phyloP scores from a whole-genome alignment of 30 jellyfish, hydroid and myxozoan species.

The Aurelia aurita complex sp. Pacific region DNA sequence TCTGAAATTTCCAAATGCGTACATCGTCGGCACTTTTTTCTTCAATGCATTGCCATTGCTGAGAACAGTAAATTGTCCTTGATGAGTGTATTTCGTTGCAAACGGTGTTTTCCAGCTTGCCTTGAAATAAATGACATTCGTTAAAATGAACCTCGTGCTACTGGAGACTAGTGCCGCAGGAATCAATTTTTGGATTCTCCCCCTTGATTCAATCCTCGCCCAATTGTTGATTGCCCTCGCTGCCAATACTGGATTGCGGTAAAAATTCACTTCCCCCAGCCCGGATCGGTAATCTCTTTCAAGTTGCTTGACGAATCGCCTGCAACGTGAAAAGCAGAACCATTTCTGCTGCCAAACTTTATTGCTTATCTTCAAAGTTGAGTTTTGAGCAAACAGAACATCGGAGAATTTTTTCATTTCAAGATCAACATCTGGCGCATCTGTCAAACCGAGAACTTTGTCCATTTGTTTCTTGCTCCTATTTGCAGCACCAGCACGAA shows the following conservation, averaged over 20 bases:
- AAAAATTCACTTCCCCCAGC: conserved; percentile 59
- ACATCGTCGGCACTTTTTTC: conserved; percentile 78
- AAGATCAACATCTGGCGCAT: background rate
- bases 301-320: conserved; percentile 38
- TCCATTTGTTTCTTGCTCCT: conserved; percentile 62
- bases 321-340: conserved; percentile 53
- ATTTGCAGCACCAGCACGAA: conserved; percentile 51
- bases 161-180: conserved; percentile 9
- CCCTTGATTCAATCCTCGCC: conserved; percentile 64
- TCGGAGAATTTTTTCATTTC: background rate
- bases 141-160: conserved; percentile 62
- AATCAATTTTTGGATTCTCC: conserved; percentile 64
- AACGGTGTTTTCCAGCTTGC: conserved; percentile 75
- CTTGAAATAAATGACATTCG: conserved; percentile 78
- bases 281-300: conserved; percentile 42
- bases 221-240: conserved; percentile 62
- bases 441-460: conserved; percentile 20
- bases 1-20: conserved; percentile 23
- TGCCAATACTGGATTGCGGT: conserved; percentile 41
- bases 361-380: background rate
- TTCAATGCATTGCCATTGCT: background rate
- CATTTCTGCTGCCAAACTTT: conserved; percentile 63
- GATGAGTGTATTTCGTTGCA: conserved; percentile 16
- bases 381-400: background rate
- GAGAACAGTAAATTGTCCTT: conserved; percentile 14